phyloP scores from a whole-genome alignment of 2,797 vertebrate species.

The Oreochromis mossambicus region DNA sequence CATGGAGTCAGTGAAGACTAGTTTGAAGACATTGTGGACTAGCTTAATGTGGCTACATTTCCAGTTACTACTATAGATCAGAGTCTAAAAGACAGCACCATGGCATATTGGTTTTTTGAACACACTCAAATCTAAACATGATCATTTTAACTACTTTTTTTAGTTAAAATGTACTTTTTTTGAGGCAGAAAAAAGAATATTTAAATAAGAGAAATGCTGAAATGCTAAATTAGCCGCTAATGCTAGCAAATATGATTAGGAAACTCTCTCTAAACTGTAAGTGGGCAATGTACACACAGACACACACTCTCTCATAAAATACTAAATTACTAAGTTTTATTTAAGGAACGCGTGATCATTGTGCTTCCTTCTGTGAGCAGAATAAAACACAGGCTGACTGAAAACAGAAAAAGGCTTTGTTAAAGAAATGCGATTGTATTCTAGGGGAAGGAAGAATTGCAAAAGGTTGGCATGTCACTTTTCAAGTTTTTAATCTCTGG shows the following conservation, averaged over 20 bases:
- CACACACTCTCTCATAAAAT: not conserved
- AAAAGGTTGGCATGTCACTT: not conserved
- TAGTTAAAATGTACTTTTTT: not conserved
- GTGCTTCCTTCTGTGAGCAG: not conserved
- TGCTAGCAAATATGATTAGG: not conserved
- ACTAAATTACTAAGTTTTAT: not conserved
- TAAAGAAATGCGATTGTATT: not conserved
- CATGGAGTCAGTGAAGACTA: not conserved
- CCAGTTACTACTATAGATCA: not conserved
- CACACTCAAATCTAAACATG: not conserved
- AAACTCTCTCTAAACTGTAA: not conserved
- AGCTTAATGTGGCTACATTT: not conserved
- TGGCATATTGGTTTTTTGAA: not conserved
- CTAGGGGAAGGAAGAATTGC: not conserved
- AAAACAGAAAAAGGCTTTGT: not conserved
- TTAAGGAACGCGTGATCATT: not conserved
- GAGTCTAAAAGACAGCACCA: not conserved
- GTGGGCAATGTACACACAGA: not conserved
- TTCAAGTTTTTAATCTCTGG: not conserved
- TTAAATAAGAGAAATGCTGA: not conserved
- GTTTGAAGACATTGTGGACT: not conserved
- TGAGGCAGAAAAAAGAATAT: not conserved
- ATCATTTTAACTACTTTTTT: not conserved
- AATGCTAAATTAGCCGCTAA: not conserved
- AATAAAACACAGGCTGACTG: not conserved